Evolutionary conservation across 2,888 invertebrate genomes (phyloP).

Genomic region (Lithophane semibrunnea): DNA sequence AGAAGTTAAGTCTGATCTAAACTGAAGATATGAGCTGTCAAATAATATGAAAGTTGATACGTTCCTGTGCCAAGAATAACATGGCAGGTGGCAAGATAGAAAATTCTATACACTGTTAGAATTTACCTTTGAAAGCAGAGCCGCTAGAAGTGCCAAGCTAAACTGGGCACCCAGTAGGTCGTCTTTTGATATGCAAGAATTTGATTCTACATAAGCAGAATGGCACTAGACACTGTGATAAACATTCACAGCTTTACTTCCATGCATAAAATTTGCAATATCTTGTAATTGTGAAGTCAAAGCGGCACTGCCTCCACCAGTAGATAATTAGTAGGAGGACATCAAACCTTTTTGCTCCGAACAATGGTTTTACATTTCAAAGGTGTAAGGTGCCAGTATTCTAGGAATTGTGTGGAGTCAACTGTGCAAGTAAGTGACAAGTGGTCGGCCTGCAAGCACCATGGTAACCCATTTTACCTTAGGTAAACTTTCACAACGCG

Average conservation of each 20-base stretch:
- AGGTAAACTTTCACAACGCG: constrained; percentile 57
- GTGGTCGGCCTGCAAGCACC: constrained; percentile 31
- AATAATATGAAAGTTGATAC: constrained; percentile 51
- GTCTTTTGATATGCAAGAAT: constrained; percentile 3
- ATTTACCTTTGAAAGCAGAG: constrained; percentile 35
- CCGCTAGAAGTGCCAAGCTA: constrained; percentile 21
- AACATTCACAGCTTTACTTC: background rate
- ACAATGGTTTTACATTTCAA: constrained; percentile 20
- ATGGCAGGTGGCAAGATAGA: constrained; percentile 26
- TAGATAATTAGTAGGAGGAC: constrained; percentile 3
- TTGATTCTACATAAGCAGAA: background rate
- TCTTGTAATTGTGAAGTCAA: background rate
- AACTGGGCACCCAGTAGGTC: background rate
- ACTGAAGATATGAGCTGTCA: constrained; percentile 55
- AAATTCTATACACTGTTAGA: constrained; percentile 26
- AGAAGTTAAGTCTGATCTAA: constrained; percentile 51
- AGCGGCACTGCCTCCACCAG: background rate
- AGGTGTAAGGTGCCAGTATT: background rate
- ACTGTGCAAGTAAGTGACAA: constrained; percentile 38
- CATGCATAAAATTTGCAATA: constrained; percentile 10
- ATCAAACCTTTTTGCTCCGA: background rate
- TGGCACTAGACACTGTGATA: background rate
- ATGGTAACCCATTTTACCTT: constrained; percentile 51
- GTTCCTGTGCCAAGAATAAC: constrained; percentile 34
- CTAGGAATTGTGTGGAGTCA: constrained; percentile 16